phyloP scores from a whole-genome alignment of 2,888 invertebrate species.

The Pseudococcus jackbeardsleyi region DNA sequence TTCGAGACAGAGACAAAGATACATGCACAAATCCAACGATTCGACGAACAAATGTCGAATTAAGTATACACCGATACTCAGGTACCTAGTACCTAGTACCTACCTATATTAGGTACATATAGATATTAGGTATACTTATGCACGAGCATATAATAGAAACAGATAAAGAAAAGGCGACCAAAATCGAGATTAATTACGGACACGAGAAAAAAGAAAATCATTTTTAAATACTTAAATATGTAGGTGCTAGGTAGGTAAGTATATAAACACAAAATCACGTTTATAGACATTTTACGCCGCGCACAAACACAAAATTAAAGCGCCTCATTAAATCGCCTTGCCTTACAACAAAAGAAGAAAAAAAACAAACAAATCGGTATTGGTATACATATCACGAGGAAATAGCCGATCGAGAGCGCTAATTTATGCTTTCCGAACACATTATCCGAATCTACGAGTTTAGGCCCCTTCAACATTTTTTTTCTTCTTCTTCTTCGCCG shows the following conservation, averaged over 20 bases:
- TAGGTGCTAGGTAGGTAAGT: too few relatives aligned
- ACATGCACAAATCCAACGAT: too few relatives aligned
- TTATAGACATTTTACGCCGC: not conserved
- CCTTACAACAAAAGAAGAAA: not conserved
- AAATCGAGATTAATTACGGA: not conserved
- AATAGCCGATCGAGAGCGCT: not conserved
- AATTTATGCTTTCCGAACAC: constrained; percentile 7
- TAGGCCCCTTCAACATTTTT: not conserved
- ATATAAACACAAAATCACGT: not conserved
- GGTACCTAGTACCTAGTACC: too few relatives aligned
- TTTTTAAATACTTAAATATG: not conserved
- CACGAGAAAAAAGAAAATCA: not conserved
- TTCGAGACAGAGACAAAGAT: too few relatives aligned
- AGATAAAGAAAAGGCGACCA: not conserved
- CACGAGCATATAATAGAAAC: too few relatives aligned
- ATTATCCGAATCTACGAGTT: constrained; percentile 1
- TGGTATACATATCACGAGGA: not conserved
- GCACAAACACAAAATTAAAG: not conserved
- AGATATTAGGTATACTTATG: too few relatives aligned
- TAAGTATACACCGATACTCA: too few relatives aligned
- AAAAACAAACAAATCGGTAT: not conserved
- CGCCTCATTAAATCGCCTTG: not conserved
- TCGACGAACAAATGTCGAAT: too few relatives aligned
- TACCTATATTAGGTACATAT: too few relatives aligned
- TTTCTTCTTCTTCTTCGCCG: not conserved